Base-by-base conservation (phyloP, 1,140 invertebrate species). In the Hycleus phaleratus region DNA sequence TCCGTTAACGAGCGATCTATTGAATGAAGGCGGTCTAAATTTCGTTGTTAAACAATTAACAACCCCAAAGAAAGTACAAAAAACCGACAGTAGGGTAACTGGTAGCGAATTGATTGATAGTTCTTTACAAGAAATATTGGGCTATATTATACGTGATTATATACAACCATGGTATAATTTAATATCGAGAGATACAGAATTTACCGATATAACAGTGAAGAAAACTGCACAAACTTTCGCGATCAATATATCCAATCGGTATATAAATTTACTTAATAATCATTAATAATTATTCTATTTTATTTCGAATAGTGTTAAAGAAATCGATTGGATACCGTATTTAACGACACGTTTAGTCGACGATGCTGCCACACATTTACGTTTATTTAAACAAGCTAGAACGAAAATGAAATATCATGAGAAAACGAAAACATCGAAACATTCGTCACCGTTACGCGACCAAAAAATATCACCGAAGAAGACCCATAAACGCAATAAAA, bases 241-340 rank as follows among this genome's bases (percentile, higher is more conserved):
- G 8, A 79, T 81, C 43, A 80, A 81, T 62, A 71, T 81, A 58
- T 78, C 78, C 38, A 80, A 80, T 67, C 75, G 75, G 77, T 79
- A 60, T 49, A 32, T 7, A 32, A 32, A 32, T 32, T 18, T 52
- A 51, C 38, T 51, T 32, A 12, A n/a, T 51, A 32, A 32, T 32
- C 32, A 7, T 53, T 59, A 10, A 56, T 59, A 47, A 24, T 48
- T 18, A 45, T 3, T 42, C 9, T 11, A 48, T 40, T 38, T 55
- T 53, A 63, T 58, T 65, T 69, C 56, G 7, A 32, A 32, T 63
- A 92, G 91, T 71, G 81, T 93, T 38, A 92, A 93, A 78, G 83
- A 88, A 69, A 84, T 93, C 3, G 90, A 95, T 75, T 94, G 92
- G 90, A 87, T 93, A 65, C 84, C 88, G 10, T 86, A 91, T 63